Percentiles rank a stretch among this genome's conserved stretches.
Evolutionary conservation across 2,797 vertebrate genomes (phyloP).

Genomic region (Lepilemur ruficaudatus): DNA sequence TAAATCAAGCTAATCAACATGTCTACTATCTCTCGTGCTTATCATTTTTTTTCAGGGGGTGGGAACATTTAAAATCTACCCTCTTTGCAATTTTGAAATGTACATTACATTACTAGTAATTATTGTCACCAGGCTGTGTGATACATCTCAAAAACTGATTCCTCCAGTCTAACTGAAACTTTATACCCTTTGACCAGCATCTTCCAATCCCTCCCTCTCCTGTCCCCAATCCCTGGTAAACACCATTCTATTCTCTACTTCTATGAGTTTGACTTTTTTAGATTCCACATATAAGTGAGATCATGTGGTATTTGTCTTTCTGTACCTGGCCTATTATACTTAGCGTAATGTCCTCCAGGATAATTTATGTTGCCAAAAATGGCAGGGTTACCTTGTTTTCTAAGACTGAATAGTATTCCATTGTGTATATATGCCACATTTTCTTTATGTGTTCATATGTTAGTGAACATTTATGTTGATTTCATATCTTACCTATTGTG

Average conservation of each 20-base stretch:
- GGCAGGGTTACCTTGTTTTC: neutral
- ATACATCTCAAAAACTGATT: neutral
- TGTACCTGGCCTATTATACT: neutral
- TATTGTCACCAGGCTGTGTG: neutral
- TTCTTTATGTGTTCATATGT: neutral
- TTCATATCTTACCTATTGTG: neutral
- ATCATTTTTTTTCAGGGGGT: neutral
- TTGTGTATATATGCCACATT: neutral
- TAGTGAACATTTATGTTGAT: neutral
- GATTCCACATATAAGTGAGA: neutral
- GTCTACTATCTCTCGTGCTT: neutral
- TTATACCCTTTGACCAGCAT: neutral
- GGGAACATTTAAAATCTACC: neutral
- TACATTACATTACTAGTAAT: neutral
- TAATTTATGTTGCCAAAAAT: neutral
- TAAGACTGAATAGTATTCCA: neutral
- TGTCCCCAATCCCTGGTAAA: neutral
- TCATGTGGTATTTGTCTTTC: neutral
- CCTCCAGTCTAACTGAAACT: neutral
- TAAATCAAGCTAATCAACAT: neutral
- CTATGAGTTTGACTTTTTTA: neutral
- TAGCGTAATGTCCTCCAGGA: neutral
- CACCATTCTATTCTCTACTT: neutral
- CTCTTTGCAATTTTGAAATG: neutral
- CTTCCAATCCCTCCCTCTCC: neutral